These are phyloP conservation scores for Sinocyclocheilus rhinocerous DNA, from an alignment of 2,113 vertebrate genomes.

Conservation along the genomic window DNA sequence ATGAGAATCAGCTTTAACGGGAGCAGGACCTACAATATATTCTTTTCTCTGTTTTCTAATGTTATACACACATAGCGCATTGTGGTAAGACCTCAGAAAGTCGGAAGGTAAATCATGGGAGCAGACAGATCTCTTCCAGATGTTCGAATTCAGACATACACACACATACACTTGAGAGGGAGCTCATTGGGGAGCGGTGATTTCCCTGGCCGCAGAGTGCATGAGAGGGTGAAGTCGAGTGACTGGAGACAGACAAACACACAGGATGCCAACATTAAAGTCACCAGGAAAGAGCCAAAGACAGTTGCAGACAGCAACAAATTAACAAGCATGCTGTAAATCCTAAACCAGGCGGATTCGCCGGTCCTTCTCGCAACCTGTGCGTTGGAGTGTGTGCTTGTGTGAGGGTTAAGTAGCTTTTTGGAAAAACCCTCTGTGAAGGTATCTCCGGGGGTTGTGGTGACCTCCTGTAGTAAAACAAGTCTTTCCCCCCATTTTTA, in stretches of 20 bases:
- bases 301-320: constrained; percentile 39
- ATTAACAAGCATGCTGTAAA: constrained; percentile 24
- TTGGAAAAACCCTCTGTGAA: constrained; percentile 67
- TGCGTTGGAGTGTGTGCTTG: constrained; percentile 8
- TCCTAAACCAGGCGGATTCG: constrained; percentile 35
- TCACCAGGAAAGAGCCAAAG: constrained; percentile 35
- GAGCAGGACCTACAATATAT: not conserved
- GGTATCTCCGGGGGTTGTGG: constrained; percentile 41
- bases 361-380: not conserved
- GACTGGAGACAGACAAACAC: constrained; percentile 73
- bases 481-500: constrained; percentile 37
- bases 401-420: constrained; percentile 37
- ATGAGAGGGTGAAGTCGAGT: constrained; percentile 74
- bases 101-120: constrained; percentile 67
- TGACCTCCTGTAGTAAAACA: constrained; percentile 57
- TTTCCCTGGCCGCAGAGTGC: constrained; percentile 81
- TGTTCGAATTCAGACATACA: constrained; percentile 70
- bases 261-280: constrained; percentile 41
- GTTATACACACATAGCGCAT: constrained; percentile 53
- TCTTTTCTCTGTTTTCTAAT: constrained; percentile 28
- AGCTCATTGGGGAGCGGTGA: constrained; percentile 77
- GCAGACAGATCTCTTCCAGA: constrained; percentile 76
- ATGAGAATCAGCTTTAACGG: not conserved
- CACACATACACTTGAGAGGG: constrained; percentile 71
- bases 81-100: constrained; percentile 58